phyloP scores from a whole-genome alignment of 2,888 invertebrate species.

The Fragum sueziense region DNA sequence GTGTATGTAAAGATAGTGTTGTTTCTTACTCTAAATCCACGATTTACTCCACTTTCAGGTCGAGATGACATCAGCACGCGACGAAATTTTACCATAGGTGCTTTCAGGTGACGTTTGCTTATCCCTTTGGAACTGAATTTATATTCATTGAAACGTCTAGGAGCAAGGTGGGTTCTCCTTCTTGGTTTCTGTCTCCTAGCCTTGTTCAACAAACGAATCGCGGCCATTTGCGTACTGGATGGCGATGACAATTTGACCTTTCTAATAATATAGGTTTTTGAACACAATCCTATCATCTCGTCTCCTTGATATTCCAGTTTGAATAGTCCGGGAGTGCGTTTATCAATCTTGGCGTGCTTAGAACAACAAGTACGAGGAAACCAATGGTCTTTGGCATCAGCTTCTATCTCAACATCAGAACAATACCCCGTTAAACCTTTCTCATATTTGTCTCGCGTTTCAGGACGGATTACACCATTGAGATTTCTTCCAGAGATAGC shows the following conservation, averaged over 20 bases:
- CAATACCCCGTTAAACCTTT: constrained; percentile 35
- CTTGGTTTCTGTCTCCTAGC: not conserved
- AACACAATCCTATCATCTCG: constrained; percentile 52
- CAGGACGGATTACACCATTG: constrained; percentile 39
- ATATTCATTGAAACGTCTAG: constrained; percentile 23
- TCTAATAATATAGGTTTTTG: constrained; percentile 53
- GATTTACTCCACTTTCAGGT: constrained; percentile 23
- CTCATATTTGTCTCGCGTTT: constrained; percentile 17
- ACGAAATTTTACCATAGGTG: constrained; percentile 39
- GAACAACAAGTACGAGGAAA: constrained; percentile 52
- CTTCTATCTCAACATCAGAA: constrained; percentile 28
- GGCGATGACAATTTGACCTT: constrained; percentile 20
- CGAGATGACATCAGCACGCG: constrained; percentile 25
- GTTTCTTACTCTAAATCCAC: constrained; percentile 39
- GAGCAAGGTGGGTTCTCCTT: not conserved
- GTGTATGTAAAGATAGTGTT: constrained; percentile 32
- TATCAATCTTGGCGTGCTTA: constrained; percentile 46
- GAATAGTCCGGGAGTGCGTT: constrained; percentile 46
- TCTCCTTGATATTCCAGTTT: constrained; percentile 55
- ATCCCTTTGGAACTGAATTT: constrained; percentile 53
- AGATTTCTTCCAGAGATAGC: constrained; percentile 41
- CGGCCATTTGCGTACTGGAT: constrained; percentile 23
- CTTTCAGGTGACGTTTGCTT: constrained; percentile 33
- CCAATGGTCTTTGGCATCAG: constrained; percentile 42
- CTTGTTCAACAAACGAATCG: constrained; percentile 5